Conservation (phyloP, 1,140 invertebrate genomes). For the Holotrichia oblita region DNA sequence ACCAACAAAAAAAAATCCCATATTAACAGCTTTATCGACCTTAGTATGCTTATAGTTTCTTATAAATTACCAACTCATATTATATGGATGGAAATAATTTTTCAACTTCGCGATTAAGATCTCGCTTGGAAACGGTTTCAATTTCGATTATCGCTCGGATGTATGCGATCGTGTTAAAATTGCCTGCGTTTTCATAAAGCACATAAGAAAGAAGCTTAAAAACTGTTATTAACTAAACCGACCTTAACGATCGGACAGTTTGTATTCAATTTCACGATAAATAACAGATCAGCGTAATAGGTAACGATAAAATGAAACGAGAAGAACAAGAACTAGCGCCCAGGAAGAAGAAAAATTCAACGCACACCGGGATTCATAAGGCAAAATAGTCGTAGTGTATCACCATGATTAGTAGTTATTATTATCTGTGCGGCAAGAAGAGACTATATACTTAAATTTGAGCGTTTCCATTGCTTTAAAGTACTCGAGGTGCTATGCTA, state of each 20-base stretch:
- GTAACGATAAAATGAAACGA: not conserved
- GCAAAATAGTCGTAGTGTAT: not conserved
- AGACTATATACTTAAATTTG: constrained; percentile 9
- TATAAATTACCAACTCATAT: too few relatives aligned
- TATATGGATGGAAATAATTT: too few relatives aligned
- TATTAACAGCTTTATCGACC: too few relatives aligned
- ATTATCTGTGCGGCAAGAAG: not conserved
- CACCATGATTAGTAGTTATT: constrained; percentile 3
- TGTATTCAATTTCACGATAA: constrained; percentile 14
- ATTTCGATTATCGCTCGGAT: too few relatives aligned
- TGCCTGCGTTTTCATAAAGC: not conserved
- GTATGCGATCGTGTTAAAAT: not conserved
- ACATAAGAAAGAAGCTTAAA: constrained; percentile 44
- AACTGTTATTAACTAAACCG: constrained; percentile 45
- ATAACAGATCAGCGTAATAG: constrained; percentile 3
- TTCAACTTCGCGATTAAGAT: too few relatives aligned
- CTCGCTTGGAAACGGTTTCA: too few relatives aligned
- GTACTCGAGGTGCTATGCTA: not conserved
- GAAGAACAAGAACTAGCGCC: not conserved
- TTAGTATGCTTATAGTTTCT: too few relatives aligned
- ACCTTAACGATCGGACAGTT: constrained; percentile 16
- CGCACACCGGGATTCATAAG: not conserved
- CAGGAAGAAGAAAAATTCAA: not conserved
- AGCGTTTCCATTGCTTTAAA: not conserved
- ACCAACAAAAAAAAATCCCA: too few relatives aligned